These are phyloP conservation scores for Epistrophe grossulariae DNA, from an alignment of 2,888 invertebrate species.

Conservation along the genomic window DNA sequence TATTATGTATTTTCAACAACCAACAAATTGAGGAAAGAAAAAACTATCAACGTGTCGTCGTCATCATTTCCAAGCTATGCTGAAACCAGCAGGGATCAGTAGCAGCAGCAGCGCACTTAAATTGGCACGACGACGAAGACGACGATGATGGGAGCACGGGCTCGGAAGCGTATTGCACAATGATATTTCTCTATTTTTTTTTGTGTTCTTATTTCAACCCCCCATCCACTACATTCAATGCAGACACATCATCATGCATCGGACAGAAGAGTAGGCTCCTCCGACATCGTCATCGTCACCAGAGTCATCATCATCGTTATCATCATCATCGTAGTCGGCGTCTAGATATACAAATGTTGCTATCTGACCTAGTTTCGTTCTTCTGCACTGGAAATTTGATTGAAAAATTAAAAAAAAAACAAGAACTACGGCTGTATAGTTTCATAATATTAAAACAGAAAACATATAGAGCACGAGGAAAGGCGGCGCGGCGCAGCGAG, in stretches of 20 bases:
- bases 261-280: constrained; percentile 38
- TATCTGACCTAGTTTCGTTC: constrained; percentile 72
- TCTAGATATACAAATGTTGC: constrained; percentile 63
- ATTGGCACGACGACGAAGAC: constrained; percentile 44
- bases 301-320: constrained; percentile 30
- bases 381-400: constrained; percentile 69
- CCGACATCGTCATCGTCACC: constrained; percentile 39
- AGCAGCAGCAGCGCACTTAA: constrained; percentile 26
- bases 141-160: constrained; percentile 33
- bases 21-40: constrained; percentile 25
- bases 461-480: constrained; percentile 1
- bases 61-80: constrained; percentile 53
- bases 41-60: constrained; percentile 51
- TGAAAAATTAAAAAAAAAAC: constrained; percentile 50
- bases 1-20: constrained; percentile 9
- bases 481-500: no score
- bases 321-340: constrained; percentile 39
- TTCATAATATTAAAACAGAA: constrained; percentile 58
- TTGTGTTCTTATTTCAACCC: constrained; percentile 5
- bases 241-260: constrained; percentile 68
- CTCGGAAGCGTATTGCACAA: constrained; percentile 64
- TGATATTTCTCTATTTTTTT: constrained; percentile 22
- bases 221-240: constrained; percentile 63
- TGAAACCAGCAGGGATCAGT: constrained; percentile 27
- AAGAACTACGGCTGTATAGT: constrained; percentile 38